These are phyloP conservation scores for Ichneumoninae sp. DNA, from an alignment of 2,888 invertebrate genomes.

Conservation along the genomic window DNA sequence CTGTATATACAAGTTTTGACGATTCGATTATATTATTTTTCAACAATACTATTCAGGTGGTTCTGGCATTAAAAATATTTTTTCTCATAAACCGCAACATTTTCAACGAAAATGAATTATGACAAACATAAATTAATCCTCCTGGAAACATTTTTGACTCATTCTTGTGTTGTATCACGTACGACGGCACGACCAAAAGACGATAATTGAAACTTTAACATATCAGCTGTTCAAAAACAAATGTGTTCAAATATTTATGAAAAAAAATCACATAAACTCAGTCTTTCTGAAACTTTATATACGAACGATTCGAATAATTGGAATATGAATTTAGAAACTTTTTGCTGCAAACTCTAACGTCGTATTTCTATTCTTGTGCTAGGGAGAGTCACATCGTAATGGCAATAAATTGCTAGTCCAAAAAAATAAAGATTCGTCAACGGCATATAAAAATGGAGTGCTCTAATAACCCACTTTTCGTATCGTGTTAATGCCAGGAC, in stretches of 20 bases:
- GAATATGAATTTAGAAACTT: slow-evolving; percentile 17
- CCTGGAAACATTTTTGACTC: background rate
- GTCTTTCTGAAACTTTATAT: slow-evolving; percentile 35
- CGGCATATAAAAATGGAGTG: background rate
- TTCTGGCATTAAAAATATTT: background rate
- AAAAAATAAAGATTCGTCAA: background rate
- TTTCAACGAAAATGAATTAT: background rate
- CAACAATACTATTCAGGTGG: slow-evolving; percentile 19
- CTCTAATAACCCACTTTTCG: background rate
- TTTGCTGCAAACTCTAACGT: background rate
- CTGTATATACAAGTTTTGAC: slow-evolving; percentile 42
- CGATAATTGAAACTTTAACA: background rate
- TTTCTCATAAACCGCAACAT: background rate
- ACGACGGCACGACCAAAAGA: background rate
- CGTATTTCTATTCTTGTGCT: background rate
- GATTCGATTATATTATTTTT: slow-evolving; percentile 35
- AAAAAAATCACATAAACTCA: slow-evolving; percentile 52
- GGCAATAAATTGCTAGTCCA: background rate
- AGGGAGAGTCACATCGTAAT: background rate
- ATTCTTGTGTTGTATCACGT: background rate
- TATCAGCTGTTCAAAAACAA: background rate
- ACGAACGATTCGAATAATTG: slow-evolving; percentile 50
- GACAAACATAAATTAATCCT: background rate
- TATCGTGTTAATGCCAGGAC: slow-evolving; percentile 19
- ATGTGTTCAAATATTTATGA: slow-evolving; percentile 28